Evolutionary conservation across 2,888 invertebrate genomes (phyloP), one percentile per base, ranked within the genome.

Genomic region (Plagodis dolabraria): DNA sequence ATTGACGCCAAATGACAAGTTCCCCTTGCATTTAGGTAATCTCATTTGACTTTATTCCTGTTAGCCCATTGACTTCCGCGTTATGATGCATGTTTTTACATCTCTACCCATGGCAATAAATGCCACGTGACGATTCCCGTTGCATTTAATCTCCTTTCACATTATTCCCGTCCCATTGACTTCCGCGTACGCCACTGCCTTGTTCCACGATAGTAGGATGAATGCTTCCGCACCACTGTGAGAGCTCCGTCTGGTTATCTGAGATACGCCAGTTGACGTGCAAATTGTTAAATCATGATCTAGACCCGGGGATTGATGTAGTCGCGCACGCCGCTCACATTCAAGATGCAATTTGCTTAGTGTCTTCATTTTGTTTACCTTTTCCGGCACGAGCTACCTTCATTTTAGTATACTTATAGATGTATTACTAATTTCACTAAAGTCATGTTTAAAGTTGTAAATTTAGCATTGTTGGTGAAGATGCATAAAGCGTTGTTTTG

Each of bases 281-380:
- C 53, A 69, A 67, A 69, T 69, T 65, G 69, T 57, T 61, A 61
- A 63, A 64, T 56, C 69, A 69, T 65, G 69, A 56, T 63, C 62
- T 51, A 52, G 52, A 57, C 56, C 54, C 60, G 44, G 58, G 51
- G 57, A 49, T 63, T 60, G 50, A 60, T 59, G 57, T 47, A 57
- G 57, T 22, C 36, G 57, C 45, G 55, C 63, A 64, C 62, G 62
- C 47, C 45, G 48, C 7, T 43, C 34, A 47, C 33, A 56, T 55
- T 53, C 35, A 45, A 57, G 33, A 54, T 51, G 43, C 53, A 54
- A 53, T 49, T 45, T 42, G 45, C 22, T 22, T 22, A 22, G 36
- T 48, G 12, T 55, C 51, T 59, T 59, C 43, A 54, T 50, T 53
- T 55, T 33, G 12, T 38, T 5, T 43, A 33, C n/a, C 43, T 12